Evolutionary conservation across 2,113 vertebrate genomes (phyloP), one percentile per base, ranked within the genome.

Genomic region (Phalacrocorax carbo): DNA sequence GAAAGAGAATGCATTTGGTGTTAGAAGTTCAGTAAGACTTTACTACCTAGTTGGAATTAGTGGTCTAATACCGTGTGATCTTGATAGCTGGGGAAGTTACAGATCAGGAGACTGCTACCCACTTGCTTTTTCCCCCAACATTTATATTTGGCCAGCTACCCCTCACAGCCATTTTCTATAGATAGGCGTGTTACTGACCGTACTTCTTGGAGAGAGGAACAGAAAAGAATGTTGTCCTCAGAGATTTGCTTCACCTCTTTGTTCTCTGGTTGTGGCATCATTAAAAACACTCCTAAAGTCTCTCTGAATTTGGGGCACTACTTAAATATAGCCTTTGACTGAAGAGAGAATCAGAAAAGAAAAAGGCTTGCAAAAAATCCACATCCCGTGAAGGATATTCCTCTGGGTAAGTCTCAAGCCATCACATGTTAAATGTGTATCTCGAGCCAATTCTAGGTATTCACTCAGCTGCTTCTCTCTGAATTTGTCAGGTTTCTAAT

Each of bases 401-500:
- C 48, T 86, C 57, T 3, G 1, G 66, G 57, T 49, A 89, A 46
- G 13, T 75, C 72, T 87, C 52, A 84, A 92, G 18, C 23, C 46
- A 69, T 72, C 2, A 1, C 79, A 30, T 36, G 6, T 54, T 80
- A 46, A 57, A 51, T 84, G 38, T 58, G 3, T 81, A 79, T 82
- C 62, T 61, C 91, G 76, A 94, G 91, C 76, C 25, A 44, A 85
- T 92, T 94, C 92, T 36, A 96, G 73, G 15, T 72, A 61, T 90
- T 96, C 13, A 17, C 62, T 95, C 90, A 44, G 54, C 70, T 73
- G 62, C 80, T 71, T 93, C 86, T 88, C 82, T 91, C 62, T 93
- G 96, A 96, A 90, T 96, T 95, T 86, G 90, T 93, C 51, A 71
- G 77, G 78, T 94, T 97, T 97, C 95, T 92, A 96, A 87, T 40